Base-by-base conservation (phyloP, 2,113 vertebrate species). In the Scomber colias region DNA sequence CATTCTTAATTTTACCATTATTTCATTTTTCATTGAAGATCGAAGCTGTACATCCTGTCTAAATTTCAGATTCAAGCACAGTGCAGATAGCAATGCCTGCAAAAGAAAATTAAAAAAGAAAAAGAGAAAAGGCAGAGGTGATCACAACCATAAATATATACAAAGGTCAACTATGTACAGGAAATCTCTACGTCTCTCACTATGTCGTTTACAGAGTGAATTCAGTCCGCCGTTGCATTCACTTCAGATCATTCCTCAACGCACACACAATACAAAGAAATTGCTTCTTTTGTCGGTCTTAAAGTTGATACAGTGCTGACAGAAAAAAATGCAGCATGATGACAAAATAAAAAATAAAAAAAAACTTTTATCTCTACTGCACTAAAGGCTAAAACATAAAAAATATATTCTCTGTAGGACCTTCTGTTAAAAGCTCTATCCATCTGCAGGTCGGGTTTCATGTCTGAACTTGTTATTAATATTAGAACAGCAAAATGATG, bases 81-180 rank as follows among this genome's bases (percentile, higher is more conserved):
- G 94, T 95, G 95, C 95, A 93, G 92, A 93, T 93, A 95, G 94
- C 95, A 94, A 95, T 82, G 94, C 92, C 93, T 95, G 93, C 93
- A 86, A 89, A 94, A 92, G 46, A 90, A 90, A 87, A 86, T 62
- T 2, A 17, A 77, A 81, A 83, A 75, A 69, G 69, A 75, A 87
- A 74, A 12, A 82, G 62, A 79, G 59, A 92, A 93, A 95, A 95
- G 90, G 93, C 93, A 90, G 89, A 94, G 93, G 93, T 94, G 93
- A 95, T 90, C 92, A 95, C 92, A 90, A 94, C 92, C 90, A 91
- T 89, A 90, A 90, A 87, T 95, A 94, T 95, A 86, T 95, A 96
- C 93, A 95, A 86, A 93, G 93, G 86, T 94, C 86, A 94, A 93
- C 77, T 95, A 95, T 95, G 72, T 94, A 95, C 92, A 95, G 86